Evolutionary conservation across 2,113 vertebrate genomes (phyloP), one percentile per base, ranked within the genome.

Genomic region (Atlantisia rogersi): DNA sequence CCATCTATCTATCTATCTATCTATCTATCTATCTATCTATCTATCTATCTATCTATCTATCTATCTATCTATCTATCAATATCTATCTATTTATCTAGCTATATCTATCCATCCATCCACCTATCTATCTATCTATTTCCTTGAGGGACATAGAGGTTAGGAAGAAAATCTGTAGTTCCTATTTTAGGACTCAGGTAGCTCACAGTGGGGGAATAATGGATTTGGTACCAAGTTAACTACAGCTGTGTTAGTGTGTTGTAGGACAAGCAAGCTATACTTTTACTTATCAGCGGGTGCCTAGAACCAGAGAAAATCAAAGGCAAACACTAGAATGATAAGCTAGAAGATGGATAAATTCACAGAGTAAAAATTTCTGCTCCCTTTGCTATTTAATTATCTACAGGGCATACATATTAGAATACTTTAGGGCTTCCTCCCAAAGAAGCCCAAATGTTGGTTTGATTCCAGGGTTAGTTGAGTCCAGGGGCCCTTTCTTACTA

Each of bases 61-160:
- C 18, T 21, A 48, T 48, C 18, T 21, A 21, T 20, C 20, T 21
- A 48, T 24, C 8, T 48, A 48, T 48, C 19, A 35, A 35, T 22
- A 22, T 48, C 20, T 22, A 48, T 22, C 19, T 22, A 48, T 48
- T 10, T 22, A 11, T 21, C 21, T 11, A 48, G 11, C 46, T 12
- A 48, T 21, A 48, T 48, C 18, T 21, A 11, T 20, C 20, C 9
- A 48, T 21, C 46, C 35, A 48, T 21, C 18, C 10, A 48, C 11
- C 46, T 10, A 48, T 48, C 18, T 21, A 48, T 48, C 19, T 22
- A 22, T 21, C 48, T 25, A 52, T 79, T 22, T 62, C 64, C 50
- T 14, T 1, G 3, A 40, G 1, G 2, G 6, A 63, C 5, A 10
- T 59, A 17, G 5, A 35, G 6, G 4, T 9, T 55, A 4, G 1